phyloP scores from a whole-genome alignment of 2,113 vertebrate genomes.

The Dasyornis broadbenti region DNA sequence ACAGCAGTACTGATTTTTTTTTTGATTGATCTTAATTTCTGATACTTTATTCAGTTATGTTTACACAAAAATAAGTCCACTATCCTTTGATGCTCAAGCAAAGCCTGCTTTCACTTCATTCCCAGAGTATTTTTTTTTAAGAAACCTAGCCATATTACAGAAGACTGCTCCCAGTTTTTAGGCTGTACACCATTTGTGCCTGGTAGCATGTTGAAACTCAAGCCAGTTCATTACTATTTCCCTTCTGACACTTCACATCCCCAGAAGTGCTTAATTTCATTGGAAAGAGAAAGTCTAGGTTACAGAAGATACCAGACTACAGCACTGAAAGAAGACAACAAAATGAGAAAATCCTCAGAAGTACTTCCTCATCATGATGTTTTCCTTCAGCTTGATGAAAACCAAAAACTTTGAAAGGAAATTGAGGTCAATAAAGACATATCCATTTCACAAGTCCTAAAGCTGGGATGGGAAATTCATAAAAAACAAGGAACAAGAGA shows the following conservation, averaged over 20 bases:
- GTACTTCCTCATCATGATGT: neutral
- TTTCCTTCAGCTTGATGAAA: neutral
- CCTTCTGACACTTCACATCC: neutral
- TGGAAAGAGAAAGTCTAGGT: neutral
- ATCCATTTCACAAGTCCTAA: neutral
- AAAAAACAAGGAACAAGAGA: neutral
- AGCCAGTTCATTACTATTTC: neutral
- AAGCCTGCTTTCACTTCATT: neutral
- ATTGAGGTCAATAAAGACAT: neutral
- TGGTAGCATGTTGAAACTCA: neutral
- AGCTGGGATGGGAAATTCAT: neutral
- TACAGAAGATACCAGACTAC: neutral
- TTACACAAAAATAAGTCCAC: neutral
- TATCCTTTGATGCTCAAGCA: neutral
- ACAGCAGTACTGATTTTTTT: neutral
- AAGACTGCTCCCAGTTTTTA: neutral
- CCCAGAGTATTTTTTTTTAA: neutral
- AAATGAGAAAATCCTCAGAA: neutral
- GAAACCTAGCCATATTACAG: neutral
- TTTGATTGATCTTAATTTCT: neutral
- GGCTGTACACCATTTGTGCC: neutral
- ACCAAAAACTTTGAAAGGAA: neutral
- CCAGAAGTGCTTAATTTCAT: neutral
- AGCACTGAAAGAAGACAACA: neutral
- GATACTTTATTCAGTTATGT: neutral